Evolutionary conservation across 1,140 invertebrate species (phyloP).

Genomic region (Dufourea novaeangliae): DNA sequence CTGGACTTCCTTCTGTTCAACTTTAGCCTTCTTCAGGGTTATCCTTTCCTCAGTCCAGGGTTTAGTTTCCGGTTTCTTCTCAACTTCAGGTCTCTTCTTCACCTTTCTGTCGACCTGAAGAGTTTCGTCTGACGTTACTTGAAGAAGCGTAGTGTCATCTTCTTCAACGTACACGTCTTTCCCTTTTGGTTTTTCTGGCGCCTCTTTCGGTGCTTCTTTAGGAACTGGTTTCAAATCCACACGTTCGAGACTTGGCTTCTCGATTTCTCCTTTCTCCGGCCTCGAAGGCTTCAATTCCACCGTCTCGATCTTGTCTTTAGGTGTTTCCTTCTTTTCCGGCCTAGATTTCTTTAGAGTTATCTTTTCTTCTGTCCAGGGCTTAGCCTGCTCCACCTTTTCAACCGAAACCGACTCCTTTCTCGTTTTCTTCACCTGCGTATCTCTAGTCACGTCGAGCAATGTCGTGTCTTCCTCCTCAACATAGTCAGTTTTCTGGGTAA

Average conservation of each 20-base stretch:
- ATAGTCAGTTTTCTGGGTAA: constrained; percentile 41
- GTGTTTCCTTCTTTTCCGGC: constrained; percentile 72
- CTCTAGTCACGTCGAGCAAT: constrained; percentile 59
- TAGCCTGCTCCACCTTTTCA: constrained; percentile 49
- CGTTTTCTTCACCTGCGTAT: constrained; percentile 33
- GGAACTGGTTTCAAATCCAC: constrained; percentile 76
- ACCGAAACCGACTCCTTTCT: constrained; percentile 27
- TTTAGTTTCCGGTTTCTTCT: constrained; percentile 47
- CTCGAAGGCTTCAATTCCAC: constrained; percentile 83
- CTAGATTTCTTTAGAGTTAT: constrained; percentile 72
- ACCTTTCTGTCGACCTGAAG: constrained; percentile 24
- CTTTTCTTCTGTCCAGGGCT: constrained; percentile 80
- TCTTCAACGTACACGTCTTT: constrained; percentile 66
- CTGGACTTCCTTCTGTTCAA: constrained; percentile 64
- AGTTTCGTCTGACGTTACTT: constrained; percentile 49
- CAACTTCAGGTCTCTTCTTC: constrained; percentile 14
- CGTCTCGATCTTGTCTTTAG: constrained; percentile 66
- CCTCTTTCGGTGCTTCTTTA: constrained; percentile 56
- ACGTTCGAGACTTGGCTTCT: constrained; percentile 71
- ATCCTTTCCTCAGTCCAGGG: constrained; percentile 76
- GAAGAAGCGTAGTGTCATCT: constrained; percentile 71
- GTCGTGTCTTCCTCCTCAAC: constrained; percentile 63
- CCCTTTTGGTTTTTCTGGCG: constrained; percentile 51
- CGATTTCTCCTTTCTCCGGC: constrained; percentile 69
- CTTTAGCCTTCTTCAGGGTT: constrained; percentile 68